These are phyloP conservation scores for Octodon degus DNA, from an alignment of 2,113 vertebrate species.

Conservation along the genomic window DNA sequence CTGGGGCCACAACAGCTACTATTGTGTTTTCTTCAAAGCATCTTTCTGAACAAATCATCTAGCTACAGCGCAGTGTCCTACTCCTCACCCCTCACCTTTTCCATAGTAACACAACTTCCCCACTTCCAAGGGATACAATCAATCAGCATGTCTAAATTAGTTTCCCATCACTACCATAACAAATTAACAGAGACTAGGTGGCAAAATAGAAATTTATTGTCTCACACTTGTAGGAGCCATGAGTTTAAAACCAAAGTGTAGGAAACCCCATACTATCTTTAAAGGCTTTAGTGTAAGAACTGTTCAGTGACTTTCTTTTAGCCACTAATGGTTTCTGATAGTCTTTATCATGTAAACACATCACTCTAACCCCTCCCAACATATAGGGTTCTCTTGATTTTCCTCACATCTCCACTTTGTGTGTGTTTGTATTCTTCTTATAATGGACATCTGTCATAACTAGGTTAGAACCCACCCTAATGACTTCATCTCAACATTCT, in stretches of 20 bases:
- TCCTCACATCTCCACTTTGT: background rate
- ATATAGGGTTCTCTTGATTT: rapidly evolving
- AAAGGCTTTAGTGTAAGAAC: background rate
- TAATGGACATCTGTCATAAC: background rate
- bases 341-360: no score
- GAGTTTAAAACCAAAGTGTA: background rate
- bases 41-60: background rate
- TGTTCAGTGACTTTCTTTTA: background rate
- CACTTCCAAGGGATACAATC: background rate
- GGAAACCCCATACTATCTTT: rapidly evolving
- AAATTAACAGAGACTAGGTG: background rate
- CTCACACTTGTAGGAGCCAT: background rate
- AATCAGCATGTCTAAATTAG: background rate
- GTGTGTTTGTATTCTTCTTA: background rate
- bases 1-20: background rate
- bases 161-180: background rate
- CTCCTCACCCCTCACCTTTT: rapidly evolving
- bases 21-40: background rate
- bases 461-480: no score
- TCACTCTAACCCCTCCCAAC: rapidly evolving
- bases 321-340: background rate
- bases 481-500: background rate
- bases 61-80: background rate
- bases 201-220: background rate
- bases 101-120: no score